Conservation (phyloP, 2,888 invertebrate genomes). For the Erebia aethiops region DNA sequence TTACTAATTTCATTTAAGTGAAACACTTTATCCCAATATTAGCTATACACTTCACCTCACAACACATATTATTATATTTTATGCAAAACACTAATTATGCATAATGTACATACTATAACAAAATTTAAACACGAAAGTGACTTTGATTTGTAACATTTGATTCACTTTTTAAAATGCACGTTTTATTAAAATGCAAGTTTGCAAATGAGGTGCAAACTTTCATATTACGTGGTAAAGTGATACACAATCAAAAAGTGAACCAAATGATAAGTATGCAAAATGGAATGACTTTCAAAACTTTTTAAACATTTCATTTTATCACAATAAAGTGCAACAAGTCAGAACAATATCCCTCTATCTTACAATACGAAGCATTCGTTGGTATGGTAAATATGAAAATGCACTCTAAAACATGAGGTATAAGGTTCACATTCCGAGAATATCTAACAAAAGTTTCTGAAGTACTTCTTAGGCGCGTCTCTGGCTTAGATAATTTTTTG, state of each 20-base stretch:
- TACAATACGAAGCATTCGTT: constrained; percentile 18
- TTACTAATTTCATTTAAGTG: constrained; percentile 5
- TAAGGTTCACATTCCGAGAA: constrained; percentile 12
- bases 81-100: constrained; percentile 4
- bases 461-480: too few species aligned
- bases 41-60: constrained; percentile 22
- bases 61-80: background rate
- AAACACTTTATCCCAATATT: constrained; percentile 4
- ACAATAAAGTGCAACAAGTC: constrained; percentile 28
- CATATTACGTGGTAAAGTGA: background rate
- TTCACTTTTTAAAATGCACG: constrained; percentile 17
- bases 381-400: constrained; percentile 19
- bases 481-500: too few species aligned
- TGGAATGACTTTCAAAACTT: constrained; percentile 33
- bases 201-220: background rate
- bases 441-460: background rate
- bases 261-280: constrained; percentile 18
- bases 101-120: constrained; percentile 10
- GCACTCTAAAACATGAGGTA: constrained; percentile 18
- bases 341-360: constrained; percentile 19
- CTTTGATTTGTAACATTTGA: constrained; percentile 6
- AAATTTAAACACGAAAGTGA: constrained; percentile 6
- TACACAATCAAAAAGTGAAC: constrained; percentile 21
- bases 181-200: too few species aligned
- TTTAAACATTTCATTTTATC: constrained; percentile 25